phyloP scores from a whole-genome alignment of 1,140 invertebrate species.

The Teleogryllus occipitalis region DNA sequence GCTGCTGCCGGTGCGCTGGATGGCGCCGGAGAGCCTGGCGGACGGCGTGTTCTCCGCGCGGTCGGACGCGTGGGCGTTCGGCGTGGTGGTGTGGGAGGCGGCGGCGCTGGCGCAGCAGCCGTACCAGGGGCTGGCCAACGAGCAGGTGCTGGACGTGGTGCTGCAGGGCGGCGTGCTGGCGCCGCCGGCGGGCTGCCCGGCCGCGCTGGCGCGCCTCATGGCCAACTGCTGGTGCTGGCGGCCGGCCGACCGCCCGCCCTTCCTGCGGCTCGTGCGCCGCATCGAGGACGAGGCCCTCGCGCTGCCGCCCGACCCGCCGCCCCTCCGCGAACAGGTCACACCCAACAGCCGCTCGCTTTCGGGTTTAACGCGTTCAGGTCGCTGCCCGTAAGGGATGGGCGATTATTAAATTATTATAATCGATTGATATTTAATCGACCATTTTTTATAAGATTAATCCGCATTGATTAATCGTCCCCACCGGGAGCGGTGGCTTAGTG shows the following conservation, averaged over 20 bases:
- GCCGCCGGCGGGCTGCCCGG: constrained; percentile 85
- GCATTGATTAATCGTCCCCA: no score
- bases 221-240: constrained; percentile 77
- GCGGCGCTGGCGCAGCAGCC: constrained; percentile 91
- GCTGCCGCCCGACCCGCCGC: background rate
- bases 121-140: constrained; percentile 70
- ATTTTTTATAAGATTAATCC: no score
- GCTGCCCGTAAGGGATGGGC: no score
- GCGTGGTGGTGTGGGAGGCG: constrained; percentile 98
- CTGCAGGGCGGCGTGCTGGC: constrained; percentile 86
- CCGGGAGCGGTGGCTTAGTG: no score
- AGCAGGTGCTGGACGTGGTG: constrained; percentile 72
- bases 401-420: no score
- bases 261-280: constrained; percentile 41
- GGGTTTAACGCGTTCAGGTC: no score
- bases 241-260: constrained; percentile 67
- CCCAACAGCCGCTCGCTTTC: no score
- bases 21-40: constrained; percentile 92
- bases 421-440: no score
- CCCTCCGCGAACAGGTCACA: background rate
- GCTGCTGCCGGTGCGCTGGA: constrained; percentile 80
- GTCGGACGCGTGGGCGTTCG: constrained; percentile 95
- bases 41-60: constrained; percentile 89
- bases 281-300: background rate
- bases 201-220: constrained; percentile 83